Percentiles rank a stretch among this genome's conserved stretches.
Evolutionary conservation across 2,888 invertebrate genomes (phyloP).

Genomic region (Tetragonula carbonaria): DNA sequence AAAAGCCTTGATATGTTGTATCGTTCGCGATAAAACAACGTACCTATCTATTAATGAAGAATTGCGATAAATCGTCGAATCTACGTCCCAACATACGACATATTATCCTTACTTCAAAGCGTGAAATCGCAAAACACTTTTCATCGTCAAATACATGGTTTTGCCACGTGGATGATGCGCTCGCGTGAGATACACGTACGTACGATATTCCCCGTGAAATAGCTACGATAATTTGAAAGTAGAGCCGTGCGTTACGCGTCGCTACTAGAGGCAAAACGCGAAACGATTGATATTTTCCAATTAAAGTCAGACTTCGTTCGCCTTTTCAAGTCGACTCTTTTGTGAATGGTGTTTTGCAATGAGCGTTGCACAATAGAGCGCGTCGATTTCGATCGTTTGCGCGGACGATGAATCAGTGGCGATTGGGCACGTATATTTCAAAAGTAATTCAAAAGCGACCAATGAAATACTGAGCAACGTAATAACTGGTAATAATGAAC

Average conservation of each 20-base stretch:
- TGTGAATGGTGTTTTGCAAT: background rate
- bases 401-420: conserved; percentile 7
- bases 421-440: too few species aligned
- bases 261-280: background rate
- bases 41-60: conserved; percentile 23
- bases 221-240: conserved; percentile 45
- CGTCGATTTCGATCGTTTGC: conserved; percentile 62
- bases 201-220: conserved; percentile 32
- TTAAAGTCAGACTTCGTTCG: background rate
- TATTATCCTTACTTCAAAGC: conserved; percentile 65
- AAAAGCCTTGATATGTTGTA: background rate
- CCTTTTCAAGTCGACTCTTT: background rate
- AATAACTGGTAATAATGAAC: conserved; percentile 62
- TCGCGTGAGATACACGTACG: conserved; percentile 29
- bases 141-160: conserved; percentile 28
- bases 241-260: conserved; percentile 19
- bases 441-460: conserved; percentile 68
- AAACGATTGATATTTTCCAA: background rate
- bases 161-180: conserved; percentile 30
- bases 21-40: conserved; percentile 7
- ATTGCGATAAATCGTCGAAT: conserved; percentile 9
- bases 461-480: conserved; percentile 63
- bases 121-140: conserved; percentile 66
- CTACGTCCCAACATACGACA: conserved; percentile 31
- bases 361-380: background rate